Conservation (phyloP, 2,888 invertebrate genomes). For the Drosophila nr. medialis region DNA sequence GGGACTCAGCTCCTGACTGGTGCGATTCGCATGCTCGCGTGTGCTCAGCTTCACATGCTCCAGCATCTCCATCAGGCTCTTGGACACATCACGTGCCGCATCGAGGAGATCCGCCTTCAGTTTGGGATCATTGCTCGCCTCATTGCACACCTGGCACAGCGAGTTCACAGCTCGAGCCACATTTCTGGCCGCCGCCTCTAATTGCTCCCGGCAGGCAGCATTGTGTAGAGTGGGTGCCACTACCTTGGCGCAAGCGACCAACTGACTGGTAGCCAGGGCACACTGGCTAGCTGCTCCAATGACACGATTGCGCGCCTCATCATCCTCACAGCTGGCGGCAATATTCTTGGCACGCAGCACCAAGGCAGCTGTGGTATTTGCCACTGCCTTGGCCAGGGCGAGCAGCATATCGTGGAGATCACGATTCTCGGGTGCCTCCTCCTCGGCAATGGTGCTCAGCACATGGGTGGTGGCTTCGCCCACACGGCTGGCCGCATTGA, state of each 20-base stretch:
- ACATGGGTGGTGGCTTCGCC: constrained; percentile 98
- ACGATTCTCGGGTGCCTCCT: constrained; percentile 93
- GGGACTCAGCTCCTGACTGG: constrained; percentile 90
- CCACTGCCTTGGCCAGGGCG: constrained; percentile 97
- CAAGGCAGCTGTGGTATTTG: constrained; percentile 98
- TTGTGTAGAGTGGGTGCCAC: constrained; percentile 94
- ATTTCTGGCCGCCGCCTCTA: constrained; percentile 95
- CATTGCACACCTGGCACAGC: constrained; percentile 92
- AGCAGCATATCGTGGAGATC: constrained; percentile 96
- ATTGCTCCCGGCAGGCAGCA: constrained; percentile 94
- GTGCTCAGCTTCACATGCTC: constrained; percentile 93
- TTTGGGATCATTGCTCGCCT: constrained; percentile 88
- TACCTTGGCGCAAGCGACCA: constrained; percentile 98
- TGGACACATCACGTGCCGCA: constrained; percentile 95
- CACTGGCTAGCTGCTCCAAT: constrained; percentile 98
- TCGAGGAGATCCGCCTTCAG: constrained; percentile 90
- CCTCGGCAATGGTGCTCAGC: constrained; percentile 96
- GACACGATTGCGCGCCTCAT: constrained; percentile 86
- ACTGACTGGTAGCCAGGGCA: constrained; percentile 97
- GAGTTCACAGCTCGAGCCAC: constrained; percentile 96
- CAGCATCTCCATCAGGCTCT: constrained; percentile 94
- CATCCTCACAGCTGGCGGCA: constrained; percentile 93
- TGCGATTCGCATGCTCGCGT: constrained; percentile 87
- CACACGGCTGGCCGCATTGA: constrained; percentile 97
- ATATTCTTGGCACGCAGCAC: constrained; percentile 98